These are phyloP conservation scores for Frankliniella fusca DNA, from an alignment of 2,888 invertebrate species.

Conservation along the genomic window DNA sequence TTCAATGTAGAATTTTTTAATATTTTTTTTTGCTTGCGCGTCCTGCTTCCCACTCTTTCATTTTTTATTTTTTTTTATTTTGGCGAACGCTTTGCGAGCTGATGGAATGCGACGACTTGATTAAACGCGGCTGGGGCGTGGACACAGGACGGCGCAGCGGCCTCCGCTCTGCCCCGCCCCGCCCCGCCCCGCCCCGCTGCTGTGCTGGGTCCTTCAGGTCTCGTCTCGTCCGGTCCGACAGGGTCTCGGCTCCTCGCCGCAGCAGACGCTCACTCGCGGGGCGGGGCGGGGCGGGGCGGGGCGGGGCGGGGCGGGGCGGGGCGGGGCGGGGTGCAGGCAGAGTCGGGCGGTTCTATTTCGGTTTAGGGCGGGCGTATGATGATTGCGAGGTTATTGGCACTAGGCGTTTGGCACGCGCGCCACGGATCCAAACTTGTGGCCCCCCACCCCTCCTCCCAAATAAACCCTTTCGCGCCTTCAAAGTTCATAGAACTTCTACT, in stretches of 20 bases:
- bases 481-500: too few relatives aligned
- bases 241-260: not conserved
- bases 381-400: constrained; percentile 17
- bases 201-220: too few relatives aligned
- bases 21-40: too few relatives aligned
- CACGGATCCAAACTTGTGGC: too few relatives aligned
- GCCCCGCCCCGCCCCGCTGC: too few relatives aligned
- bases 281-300: not conserved
- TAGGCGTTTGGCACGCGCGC: not conserved
- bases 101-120: constrained; percentile 18
- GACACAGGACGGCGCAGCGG: not conserved
- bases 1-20: not conserved
- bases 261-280: not conserved
- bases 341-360: not conserved
- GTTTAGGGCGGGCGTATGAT: not conserved
- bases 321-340: not conserved
- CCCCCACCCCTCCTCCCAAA: too few relatives aligned
- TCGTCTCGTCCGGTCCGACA: too few relatives aligned
- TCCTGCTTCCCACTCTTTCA: not conserved
- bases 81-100: not conserved
- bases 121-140: constrained; percentile 4
- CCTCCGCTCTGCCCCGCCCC: not conserved
- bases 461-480: too few relatives aligned
- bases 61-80: not conserved
- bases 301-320: not conserved